Conservation (phyloP, 2,113 vertebrate species). For the Pungitius pungitius region DNA sequence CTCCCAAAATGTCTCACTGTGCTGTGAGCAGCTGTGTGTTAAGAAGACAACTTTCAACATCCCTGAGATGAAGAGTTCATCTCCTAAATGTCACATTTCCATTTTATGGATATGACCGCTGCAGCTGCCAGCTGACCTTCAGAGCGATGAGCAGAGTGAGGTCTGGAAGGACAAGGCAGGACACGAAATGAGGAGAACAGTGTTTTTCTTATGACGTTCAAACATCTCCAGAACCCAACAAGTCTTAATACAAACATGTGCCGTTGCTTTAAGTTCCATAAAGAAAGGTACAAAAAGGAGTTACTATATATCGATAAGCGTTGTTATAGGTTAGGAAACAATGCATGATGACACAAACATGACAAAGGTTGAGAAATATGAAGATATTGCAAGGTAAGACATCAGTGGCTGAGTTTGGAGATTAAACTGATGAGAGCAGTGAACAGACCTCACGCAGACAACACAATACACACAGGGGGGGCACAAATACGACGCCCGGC, state of each 20-base stretch:
- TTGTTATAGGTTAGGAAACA: background rate
- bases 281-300: slow-evolving; percentile 13
- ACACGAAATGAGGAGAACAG: background rate
- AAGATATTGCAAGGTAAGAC: background rate
- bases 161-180: background rate
- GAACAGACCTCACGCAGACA: background rate
- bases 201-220: slow-evolving; percentile 22
- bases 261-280: slow-evolving; percentile 22
- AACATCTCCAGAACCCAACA: slow-evolving; percentile 1
- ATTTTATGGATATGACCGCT: slow-evolving; percentile 7
- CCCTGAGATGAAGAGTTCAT: background rate
- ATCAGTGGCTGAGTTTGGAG: background rate
- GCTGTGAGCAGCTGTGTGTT: too few species aligned
- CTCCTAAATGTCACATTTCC: slow-evolving; percentile 35
- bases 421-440: background rate
- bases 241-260: slow-evolving; percentile 18
- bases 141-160: background rate
- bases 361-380: background rate
- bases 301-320: slow-evolving; percentile 12
- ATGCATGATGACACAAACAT: background rate
- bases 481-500: too few species aligned
- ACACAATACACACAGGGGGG: background rate
- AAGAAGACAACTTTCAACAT: too few species aligned
- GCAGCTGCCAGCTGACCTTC: background rate
- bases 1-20: too few species aligned